These are phyloP conservation scores for Cathartes aura DNA, from an alignment of 2,113 vertebrate species.

Conservation along the genomic window DNA sequence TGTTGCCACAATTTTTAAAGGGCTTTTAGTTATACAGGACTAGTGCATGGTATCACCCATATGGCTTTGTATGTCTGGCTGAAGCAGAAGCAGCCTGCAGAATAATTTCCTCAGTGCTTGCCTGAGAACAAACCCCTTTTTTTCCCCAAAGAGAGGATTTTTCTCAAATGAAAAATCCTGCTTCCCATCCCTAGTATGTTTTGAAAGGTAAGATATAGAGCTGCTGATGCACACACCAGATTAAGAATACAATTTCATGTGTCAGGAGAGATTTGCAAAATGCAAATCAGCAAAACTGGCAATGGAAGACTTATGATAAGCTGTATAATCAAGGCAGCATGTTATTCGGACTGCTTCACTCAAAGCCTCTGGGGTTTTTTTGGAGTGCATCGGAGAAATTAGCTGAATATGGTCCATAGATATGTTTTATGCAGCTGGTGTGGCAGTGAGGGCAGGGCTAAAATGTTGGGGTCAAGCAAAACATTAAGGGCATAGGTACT, in stretches of 20 bases:
- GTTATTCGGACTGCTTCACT: background rate
- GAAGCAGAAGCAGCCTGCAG: background rate
- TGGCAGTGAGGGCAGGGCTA: background rate
- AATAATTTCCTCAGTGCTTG: background rate
- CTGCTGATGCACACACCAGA: background rate
- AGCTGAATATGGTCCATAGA: background rate
- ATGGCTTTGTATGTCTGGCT: background rate
- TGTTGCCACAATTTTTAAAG: background rate
- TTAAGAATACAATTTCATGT: background rate
- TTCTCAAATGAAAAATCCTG: background rate
- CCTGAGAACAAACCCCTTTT: rapidly evolving
- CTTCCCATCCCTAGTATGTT: background rate
- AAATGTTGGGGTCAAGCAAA: background rate
- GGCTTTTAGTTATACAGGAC: background rate
- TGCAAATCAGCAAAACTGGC: background rate
- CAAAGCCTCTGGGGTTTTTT: background rate
- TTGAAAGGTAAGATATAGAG: background rate
- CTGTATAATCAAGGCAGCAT: background rate
- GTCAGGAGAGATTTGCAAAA: background rate
- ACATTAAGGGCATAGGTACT: background rate
- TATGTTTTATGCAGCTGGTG: background rate
- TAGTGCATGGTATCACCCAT: background rate
- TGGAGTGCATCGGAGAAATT: background rate
- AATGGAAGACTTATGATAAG: background rate
- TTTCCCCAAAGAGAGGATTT: background rate